Conservation (phyloP, 2,797 vertebrate genomes). For the Crocodylus rhombifer region DNA sequence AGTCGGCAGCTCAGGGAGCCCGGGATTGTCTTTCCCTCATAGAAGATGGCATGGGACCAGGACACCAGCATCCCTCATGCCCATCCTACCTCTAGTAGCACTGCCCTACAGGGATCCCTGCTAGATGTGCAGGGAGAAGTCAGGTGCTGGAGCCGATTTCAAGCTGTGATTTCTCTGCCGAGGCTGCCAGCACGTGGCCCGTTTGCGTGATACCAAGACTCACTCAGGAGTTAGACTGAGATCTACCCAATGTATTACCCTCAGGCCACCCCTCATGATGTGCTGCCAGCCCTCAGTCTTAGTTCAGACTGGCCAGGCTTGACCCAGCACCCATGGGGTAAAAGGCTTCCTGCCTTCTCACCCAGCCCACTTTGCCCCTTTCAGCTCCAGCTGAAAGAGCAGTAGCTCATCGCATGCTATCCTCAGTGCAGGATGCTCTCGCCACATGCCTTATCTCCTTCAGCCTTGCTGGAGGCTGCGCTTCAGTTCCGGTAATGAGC, state of each 20-base stretch:
- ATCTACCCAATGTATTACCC: background rate
- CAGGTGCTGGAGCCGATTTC: background rate
- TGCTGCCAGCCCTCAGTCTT: background rate
- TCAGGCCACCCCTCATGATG: background rate
- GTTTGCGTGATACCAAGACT: background rate
- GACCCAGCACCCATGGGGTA: background rate
- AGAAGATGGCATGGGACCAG: rapidly evolving
- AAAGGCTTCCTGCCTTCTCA: background rate
- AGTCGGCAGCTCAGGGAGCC: rapidly evolving
- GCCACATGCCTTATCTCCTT: rapidly evolving
- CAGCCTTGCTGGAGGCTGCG: rapidly evolving
- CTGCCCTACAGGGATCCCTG: background rate
- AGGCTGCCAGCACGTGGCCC: background rate
- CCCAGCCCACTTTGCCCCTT: rapidly evolving
- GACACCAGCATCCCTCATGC: rapidly evolving
- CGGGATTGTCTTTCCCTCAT: background rate
- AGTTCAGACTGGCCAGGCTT: background rate
- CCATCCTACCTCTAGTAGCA: background rate
- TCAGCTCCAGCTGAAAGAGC: background rate
- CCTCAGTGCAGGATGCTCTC: background rate
- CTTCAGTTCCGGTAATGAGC: background rate
- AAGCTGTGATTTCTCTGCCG: background rate
- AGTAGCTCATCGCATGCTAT: rapidly evolving
- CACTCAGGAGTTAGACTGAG: background rate
- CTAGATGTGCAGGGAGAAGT: background rate